Conservation (phyloP, 2,113 vertebrate species). For the Lagopus muta region DNA sequence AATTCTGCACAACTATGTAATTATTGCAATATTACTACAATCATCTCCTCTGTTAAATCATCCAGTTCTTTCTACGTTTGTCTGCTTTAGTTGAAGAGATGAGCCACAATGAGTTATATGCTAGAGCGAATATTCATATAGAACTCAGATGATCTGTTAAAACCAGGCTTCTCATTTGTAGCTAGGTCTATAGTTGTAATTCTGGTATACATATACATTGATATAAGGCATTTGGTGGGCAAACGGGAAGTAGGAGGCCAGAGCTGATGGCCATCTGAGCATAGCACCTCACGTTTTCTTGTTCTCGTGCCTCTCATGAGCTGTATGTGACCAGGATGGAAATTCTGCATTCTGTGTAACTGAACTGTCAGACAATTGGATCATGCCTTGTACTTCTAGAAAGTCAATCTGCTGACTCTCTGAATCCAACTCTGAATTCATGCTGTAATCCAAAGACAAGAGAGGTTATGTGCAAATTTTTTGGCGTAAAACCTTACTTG, state of each 20-base stretch:
- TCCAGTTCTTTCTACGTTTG: neutral
- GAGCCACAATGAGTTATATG: neutral
- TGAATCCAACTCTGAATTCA: neutral
- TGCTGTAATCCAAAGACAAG: neutral
- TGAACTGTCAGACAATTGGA: neutral
- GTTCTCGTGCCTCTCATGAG: neutral
- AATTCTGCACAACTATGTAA: conserved; percentile 57
- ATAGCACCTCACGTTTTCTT: neutral
- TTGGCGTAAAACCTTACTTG: neutral
- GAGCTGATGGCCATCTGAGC: neutral
- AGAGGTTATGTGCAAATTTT: neutral
- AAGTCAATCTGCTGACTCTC: neutral
- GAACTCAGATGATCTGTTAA: neutral
- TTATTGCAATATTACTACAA: conserved; percentile 42
- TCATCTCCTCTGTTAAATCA: neutral
- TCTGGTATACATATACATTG: neutral
- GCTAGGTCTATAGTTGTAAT: neutral
- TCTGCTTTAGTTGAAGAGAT: neutral
- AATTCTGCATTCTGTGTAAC: neutral
- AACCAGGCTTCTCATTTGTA: neutral
- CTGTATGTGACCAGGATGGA: neutral
- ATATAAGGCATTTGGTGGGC: neutral
- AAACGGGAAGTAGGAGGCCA: neutral
- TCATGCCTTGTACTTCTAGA: neutral
- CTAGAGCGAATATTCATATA: neutral